phyloP scores from a whole-genome alignment of 2,113 vertebrate species.

The Sula dactylatra region DNA sequence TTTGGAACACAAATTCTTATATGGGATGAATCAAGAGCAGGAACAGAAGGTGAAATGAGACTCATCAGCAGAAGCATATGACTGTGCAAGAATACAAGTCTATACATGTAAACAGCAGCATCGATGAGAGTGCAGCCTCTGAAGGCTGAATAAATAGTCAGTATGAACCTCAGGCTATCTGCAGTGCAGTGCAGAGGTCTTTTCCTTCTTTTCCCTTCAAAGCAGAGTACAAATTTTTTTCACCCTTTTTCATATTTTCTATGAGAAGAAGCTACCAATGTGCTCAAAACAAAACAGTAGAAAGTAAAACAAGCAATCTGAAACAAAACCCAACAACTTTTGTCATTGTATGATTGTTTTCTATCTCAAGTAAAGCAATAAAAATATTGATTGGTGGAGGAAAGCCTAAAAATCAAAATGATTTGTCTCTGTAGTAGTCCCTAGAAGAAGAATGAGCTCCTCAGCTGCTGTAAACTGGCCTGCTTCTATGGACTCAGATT shows the following conservation, averaged over 20 bases:
- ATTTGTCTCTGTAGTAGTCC: conserved; percentile 47
- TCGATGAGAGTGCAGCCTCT: not conserved
- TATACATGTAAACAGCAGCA: not conserved
- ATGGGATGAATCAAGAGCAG: not conserved
- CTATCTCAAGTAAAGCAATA: conserved; percentile 38
- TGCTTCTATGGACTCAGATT: not conserved
- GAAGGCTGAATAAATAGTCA: not conserved
- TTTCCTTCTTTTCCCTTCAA: not conserved
- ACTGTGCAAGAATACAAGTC: not conserved
- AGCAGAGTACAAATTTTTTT: not conserved
- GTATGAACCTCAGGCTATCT: not conserved
- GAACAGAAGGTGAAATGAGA: not conserved
- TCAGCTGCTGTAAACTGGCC: conserved; percentile 36
- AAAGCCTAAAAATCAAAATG: conserved; percentile 53
- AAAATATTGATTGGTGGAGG: conserved; percentile 43
- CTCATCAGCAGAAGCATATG: not conserved
- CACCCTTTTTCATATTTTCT: not conserved
- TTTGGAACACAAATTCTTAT: not conserved
- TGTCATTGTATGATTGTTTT: conserved; percentile 28
- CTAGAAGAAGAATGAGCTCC: conserved; percentile 33
- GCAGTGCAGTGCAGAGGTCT: not conserved
- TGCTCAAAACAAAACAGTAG: not conserved
- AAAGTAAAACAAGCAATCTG: conserved; percentile 18
- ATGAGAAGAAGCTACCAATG: not conserved
- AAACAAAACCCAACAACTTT: not conserved